Evolutionary conservation across 2,888 invertebrate species (phyloP), one percentile per base, ranked within the genome.

Genomic region (Parasteatoda lunata): DNA sequence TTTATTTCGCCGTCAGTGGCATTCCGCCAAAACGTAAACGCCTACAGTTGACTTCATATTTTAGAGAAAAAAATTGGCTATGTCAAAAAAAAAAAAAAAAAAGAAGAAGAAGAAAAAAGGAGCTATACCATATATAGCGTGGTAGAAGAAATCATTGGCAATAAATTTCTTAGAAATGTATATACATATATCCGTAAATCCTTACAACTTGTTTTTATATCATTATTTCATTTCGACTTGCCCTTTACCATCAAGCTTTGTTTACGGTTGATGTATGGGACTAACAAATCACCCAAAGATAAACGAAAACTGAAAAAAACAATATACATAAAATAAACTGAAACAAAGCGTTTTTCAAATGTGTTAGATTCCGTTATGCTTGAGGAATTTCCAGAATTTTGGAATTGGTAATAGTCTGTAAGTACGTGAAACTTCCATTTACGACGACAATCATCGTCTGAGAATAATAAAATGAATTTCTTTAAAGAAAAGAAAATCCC

Each of bases 341-440:
- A 30, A 30, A 30, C 30, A 30, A 30, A 30, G 30, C 30, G 30
- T 30, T 30, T 30, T 30, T 30, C 30, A 30, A 30, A 30, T 30
- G 30, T 30, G 30, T 30, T 30, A 30, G 30, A 30, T 30, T 30
- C 30, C 30, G 30, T 30, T 30, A 30, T 30, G 30, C 30, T 30
- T 30, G 30, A 30, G 30, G 30, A 30, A 30, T 30, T 30, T 30
- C 30, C 30, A 30, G 30, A 30, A 30, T 30, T 30, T 30, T 30
- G 30, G 30, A 30, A 30, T 30, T 30, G 30, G 30, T 30, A 30
- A 30, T 30, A 30, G 30, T 30, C 30, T 30, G 30, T 30, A 30
- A 30, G 30, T 30, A 30, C 65, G 73, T 68, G 78, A 68, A 83
- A 84, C 84, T 78, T 47, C 78, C 30, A 78, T 77, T 78, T 84